phyloP scores from a whole-genome alignment of 2,797 vertebrate genomes.

The Pangasius mekongensis region DNA sequence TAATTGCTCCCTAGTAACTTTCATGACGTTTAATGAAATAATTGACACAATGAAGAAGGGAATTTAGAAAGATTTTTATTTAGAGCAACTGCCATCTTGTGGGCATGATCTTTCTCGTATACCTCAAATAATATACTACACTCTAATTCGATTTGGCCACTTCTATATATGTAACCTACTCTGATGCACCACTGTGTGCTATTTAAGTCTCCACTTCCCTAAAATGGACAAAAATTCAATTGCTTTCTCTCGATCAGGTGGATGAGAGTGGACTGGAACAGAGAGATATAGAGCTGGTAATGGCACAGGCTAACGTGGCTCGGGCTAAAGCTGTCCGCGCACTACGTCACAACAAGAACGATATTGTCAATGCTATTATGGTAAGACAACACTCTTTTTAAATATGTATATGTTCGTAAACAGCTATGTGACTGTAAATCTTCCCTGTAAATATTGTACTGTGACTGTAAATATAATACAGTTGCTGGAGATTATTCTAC shows the following conservation, averaged over 20 bases:
- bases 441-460: not conserved
- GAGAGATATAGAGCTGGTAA: slow-evolving; percentile 94
- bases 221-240: not conserved
- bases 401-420: not conserved
- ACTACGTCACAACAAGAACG: slow-evolving; percentile 95
- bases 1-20: not conserved
- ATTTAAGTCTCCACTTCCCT: not conserved
- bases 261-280: slow-evolving; percentile 92
- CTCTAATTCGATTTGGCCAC: not conserved
- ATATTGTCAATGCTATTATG: slow-evolving; percentile 99
- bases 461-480: not conserved
- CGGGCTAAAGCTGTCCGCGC: slow-evolving; percentile 91
- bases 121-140: not conserved
- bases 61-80: not conserved
- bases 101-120: not conserved
- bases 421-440: not conserved
- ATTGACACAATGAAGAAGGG: not conserved
- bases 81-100: not conserved
- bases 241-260: slow-evolving; percentile 73
- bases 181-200: not conserved
- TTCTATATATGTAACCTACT: not conserved
- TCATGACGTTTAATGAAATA: not conserved
- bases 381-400: slow-evolving; percentile 71
- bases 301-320: slow-evolving; percentile 96
- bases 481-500: not conserved